These are phyloP conservation scores for Peromyscus californicus DNA, from an alignment of 2,113 vertebrate species.

Conservation along the genomic window DNA sequence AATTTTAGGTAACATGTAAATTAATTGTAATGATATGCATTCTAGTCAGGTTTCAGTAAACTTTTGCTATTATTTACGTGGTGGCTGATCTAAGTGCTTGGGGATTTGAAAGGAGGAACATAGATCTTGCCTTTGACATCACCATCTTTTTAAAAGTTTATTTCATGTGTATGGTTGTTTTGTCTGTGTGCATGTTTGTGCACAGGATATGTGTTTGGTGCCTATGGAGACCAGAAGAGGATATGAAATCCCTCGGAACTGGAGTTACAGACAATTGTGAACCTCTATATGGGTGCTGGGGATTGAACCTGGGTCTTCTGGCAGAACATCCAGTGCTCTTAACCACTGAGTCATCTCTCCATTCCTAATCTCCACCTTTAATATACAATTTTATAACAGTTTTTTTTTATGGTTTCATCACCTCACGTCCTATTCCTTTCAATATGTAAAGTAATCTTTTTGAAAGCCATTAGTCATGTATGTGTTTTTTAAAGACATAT, in stretches of 20 bases:
- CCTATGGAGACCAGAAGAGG: not conserved
- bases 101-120: not conserved
- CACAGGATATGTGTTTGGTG: not conserved
- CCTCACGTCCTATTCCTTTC: not conserved
- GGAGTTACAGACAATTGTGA: not conserved
- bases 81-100: not conserved
- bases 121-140: not conserved
- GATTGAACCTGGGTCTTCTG: not conserved
- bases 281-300: not conserved
- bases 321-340: not conserved
- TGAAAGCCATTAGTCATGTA: not conserved
- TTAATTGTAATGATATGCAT: not conserved
- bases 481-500: not conserved
- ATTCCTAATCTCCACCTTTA: not conserved
- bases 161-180: not conserved
- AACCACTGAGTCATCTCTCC: not conserved
- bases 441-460: not conserved
- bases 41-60: not conserved
- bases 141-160: not conserved
- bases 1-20: constrained; percentile 38
- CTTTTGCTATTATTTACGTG: not conserved
- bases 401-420: not conserved
- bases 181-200: not conserved
- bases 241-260: not conserved
- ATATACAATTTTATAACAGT: not conserved